phyloP scores from a whole-genome alignment of 2,888 invertebrate genomes.

The Priocnemis perturbator region DNA sequence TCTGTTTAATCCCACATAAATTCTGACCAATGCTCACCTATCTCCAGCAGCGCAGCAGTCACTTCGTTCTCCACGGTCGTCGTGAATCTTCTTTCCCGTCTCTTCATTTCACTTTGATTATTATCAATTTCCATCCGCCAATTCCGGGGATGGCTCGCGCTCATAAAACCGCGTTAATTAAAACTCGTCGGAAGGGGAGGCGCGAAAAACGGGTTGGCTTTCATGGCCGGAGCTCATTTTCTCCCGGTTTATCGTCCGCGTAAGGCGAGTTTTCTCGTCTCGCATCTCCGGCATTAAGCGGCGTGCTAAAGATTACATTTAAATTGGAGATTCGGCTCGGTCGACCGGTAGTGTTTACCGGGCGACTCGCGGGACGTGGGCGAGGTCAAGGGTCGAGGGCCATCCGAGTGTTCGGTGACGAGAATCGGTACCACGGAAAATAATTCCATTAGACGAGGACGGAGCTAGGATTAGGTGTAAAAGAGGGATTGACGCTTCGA shows the following conservation, averaged over 20 bases:
- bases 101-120: neutral
- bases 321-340: slow-evolving; percentile 30
- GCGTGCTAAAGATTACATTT: slow-evolving; percentile 30
- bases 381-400: no score
- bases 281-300: slow-evolving; percentile 4
- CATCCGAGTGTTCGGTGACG: no score
- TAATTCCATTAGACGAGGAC: no score
- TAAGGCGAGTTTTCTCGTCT: slow-evolving; percentile 11
- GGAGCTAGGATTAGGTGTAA: no score
- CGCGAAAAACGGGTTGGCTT: slow-evolving; percentile 14
- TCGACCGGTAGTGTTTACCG: neutral
- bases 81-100: no score
- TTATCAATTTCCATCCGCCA: neutral
- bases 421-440: no score
- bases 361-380: no score
- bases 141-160: neutral
- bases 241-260: slow-evolving; percentile 1
- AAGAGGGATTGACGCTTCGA: no score
- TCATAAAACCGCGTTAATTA: slow-evolving; percentile 23
- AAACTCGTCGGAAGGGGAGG: slow-evolving; percentile 21
- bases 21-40: no score
- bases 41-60: no score
- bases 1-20: no score
- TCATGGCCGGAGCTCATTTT: neutral
- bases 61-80: no score